Evolutionary conservation across 2,888 invertebrate genomes (phyloP).

Genomic region (Argyresthia albistria): DNA sequence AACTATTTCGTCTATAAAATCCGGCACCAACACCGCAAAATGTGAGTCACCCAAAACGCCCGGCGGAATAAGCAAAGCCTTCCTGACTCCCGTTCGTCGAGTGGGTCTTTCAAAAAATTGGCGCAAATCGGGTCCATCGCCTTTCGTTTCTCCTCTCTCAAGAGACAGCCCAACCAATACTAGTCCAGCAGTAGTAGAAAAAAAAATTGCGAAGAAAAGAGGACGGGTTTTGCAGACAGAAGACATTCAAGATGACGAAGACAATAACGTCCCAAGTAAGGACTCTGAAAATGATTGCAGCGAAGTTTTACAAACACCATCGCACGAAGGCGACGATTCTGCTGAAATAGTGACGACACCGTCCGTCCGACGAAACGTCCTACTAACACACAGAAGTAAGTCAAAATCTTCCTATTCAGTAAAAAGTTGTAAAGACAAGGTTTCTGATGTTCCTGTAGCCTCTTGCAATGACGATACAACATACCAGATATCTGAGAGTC

Average conservation of each 20-base stretch:
- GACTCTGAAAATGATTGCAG: neutral
- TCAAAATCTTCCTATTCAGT: constrained; percentile 24
- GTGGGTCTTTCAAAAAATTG: constrained; percentile 65
- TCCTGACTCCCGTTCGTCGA: constrained; percentile 66
- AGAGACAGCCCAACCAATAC: neutral
- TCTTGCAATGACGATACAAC: neutral
- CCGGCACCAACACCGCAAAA: constrained; percentile 10
- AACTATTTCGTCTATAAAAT: constrained; percentile 30
- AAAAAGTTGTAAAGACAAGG: neutral
- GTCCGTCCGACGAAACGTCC: constrained; percentile 23
- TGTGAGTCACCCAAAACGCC: constrained; percentile 55
- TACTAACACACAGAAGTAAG: constrained; percentile 33
- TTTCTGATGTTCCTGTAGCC: neutral
- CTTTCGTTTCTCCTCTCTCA: constrained; percentile 48
- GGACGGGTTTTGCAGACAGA: neutral
- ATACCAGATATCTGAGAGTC: neutral
- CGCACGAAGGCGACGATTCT: constrained; percentile 14
- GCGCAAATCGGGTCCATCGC: constrained; percentile 37
- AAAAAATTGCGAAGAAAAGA: constrained; percentile 28
- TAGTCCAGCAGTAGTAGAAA: constrained; percentile 11
- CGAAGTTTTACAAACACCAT: neutral
- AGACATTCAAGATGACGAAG: neutral
- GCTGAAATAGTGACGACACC: constrained; percentile 24
- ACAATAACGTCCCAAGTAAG: neutral
- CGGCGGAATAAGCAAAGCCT: constrained; percentile 63